These are phyloP conservation scores for Urophycis tenuis DNA, from an alignment of 2,797 vertebrate species.

Conservation along the genomic window DNA sequence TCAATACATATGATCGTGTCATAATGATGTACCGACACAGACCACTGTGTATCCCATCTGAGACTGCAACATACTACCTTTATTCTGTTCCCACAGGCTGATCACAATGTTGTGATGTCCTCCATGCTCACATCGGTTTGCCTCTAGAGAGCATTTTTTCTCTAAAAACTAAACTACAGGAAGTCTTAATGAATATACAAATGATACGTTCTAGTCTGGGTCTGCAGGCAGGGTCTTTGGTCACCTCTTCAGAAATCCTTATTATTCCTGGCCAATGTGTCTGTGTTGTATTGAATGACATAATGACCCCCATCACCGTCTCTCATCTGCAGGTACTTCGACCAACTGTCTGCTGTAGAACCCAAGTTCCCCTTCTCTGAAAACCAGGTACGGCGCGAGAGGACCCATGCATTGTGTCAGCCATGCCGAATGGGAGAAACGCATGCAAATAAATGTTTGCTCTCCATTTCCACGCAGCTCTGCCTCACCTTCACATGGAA, in stretches of 20 bases:
- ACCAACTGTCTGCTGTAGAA: constrained; percentile 93
- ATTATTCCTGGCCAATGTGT: neutral
- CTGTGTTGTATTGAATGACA: neutral
- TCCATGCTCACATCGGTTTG: neutral
- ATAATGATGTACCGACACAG: neutral
- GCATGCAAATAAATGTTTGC: neutral
- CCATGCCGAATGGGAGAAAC: neutral
- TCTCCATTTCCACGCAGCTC: constrained; percentile 71
- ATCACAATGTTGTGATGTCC: neutral
- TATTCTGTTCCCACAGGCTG: neutral
- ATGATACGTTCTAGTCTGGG: no score
- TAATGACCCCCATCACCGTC: no score
- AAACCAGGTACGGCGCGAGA: constrained; percentile 76
- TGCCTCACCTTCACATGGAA: constrained; percentile 99
- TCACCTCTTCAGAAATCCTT: neutral
- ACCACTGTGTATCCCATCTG: no score
- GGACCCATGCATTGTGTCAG: neutral
- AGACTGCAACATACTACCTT: no score
- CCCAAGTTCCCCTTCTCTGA: constrained; percentile 97
- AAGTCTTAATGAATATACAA: no score
- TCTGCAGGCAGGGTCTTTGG: no score
- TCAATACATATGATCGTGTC: neutral
- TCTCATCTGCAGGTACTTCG: constrained; percentile 81
- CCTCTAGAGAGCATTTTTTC: neutral
- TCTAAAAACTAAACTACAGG: neutral